Base-by-base conservation (phyloP, 2,888 invertebrate species). In the Cephus sareptanus region DNA sequence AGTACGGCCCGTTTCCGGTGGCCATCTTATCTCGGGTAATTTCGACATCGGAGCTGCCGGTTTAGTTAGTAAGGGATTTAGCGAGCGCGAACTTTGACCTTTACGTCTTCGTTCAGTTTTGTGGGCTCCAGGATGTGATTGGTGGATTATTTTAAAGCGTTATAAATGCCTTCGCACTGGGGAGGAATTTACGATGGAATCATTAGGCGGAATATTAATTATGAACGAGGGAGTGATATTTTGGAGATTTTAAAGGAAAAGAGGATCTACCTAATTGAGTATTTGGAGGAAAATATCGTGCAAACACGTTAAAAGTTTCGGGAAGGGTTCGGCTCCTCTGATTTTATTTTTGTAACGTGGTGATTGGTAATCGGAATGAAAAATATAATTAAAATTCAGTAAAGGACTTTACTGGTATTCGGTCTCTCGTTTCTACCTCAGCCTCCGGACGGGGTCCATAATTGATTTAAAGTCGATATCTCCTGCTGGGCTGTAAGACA, bases 1-100 rank as follows among this genome's bases (percentile, higher is more conserved):
- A 86, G 79, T 75, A 82, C 80, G 80, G 83, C 78, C 79, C 81
- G 78, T 77, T 79, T 81, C 81, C 74, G 79, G 82, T 79, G 80
- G 79, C 80, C 77, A 74, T 78, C 76, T 75, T 75, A 37, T 76
- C 79, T 80, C 77, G 75, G 80, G 77, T 79, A 79, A 79, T 82
- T 79, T 77, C 75, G n/a, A 76, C 75, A 79, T 81, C 75, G 81
- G 78, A 71, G 34, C 31, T 71, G 31, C 71, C 71, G 31, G 13
- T 56, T 56, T 56, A 56, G 23, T 23, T 56, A 23, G 15, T 1
- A 2, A 56, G 56, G 56, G 56, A 56, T 56, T 56, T 6, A 4
- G 56, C 15, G n/a, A 12, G 33, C 31, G 71, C 34, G 71, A 71
- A 71, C 56, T 56, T 56, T 23, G 56, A 56, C 56, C 56, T 56